Percentiles rank a stretch among this genome's conserved stretches.
These are phyloP conservation scores for Tetheella fluctuosa DNA, from an alignment of 2,888 invertebrate genomes.

Conservation along the genomic window DNA sequence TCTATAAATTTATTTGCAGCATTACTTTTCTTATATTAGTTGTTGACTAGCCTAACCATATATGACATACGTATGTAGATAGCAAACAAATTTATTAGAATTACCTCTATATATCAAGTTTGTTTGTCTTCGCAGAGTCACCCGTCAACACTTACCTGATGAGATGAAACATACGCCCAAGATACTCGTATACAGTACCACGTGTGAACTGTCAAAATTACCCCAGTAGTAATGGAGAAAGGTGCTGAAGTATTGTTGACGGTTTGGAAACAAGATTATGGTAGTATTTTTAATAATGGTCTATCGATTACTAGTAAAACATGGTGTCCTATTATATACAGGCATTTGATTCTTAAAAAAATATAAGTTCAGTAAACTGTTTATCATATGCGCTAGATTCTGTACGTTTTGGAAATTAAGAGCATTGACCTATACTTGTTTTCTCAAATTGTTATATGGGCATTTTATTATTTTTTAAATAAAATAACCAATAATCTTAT, in stretches of 20 bases:
- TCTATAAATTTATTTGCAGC: no score
- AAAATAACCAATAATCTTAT: no score
- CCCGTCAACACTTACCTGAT: conserved; percentile 26
- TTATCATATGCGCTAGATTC: no score
- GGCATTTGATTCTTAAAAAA: no score
- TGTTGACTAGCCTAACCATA: neutral
- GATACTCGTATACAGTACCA: conserved; percentile 27
- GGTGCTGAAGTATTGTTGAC: conserved; percentile 38
- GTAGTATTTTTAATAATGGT: neutral
- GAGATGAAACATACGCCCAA: conserved; percentile 39
- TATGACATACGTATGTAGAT: neutral
- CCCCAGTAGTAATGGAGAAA: conserved; percentile 21
- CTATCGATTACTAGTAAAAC: neutral
- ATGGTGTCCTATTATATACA: no score
- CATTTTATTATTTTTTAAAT: no score
- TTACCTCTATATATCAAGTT: conserved; percentile 32
- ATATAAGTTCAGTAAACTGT: no score
- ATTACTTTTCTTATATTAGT: neutral
- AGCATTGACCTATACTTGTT: no score
- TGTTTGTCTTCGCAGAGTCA: conserved; percentile 39
- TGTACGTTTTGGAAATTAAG: no score
- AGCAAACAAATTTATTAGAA: conserved; percentile 20
- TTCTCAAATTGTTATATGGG: no score
- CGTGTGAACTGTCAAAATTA: conserved; percentile 45
- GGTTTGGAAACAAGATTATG: neutral